Base-by-base conservation (phyloP, 2,888 invertebrate species). In the Hydraecia micacea region DNA sequence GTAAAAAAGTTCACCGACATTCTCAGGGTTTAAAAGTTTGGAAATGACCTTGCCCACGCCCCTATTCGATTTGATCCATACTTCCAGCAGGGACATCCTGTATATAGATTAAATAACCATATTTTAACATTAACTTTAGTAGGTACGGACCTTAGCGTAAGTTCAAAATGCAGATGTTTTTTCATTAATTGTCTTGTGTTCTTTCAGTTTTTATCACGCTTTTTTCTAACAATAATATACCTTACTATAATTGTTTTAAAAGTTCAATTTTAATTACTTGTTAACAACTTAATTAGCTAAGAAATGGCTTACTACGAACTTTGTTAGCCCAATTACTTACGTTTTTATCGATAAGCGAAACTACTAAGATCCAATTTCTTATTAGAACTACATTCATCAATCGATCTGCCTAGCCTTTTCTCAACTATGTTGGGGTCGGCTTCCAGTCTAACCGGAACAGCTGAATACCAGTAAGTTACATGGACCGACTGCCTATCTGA, bases 311-410 rank as follows among this genome's bases (percentile, higher is more conserved):
- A 42, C 13, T 42, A 21, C 2, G 13, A 58, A 49, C 21, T 42
- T 25, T 36, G 25, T n/a, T 13, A 32, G 9, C 36, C 25, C 42
- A 52, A 73, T 68, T 55, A 58, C 3, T 68, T 55, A 58, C 3
- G 11, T 73, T 66, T 77, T 62, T 77, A 42, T n/a, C 39, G 18
- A 9, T 42, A 52, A 58, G 7, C 21, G 52, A 68, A 52, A 72
- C 68, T 52, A 42, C 15, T 39, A 71, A 21, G 49, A 62, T 60
- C 25, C 25, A 60, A 49, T 72, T 63, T 70, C 70, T 65, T 65
- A 42, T 42, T 25, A 73, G 68, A 63, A 52, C n/a, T 52, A 18
- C 8, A 36, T 36, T 36, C 6, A 36, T 36, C 25, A 32, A 32
- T 25, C 15, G 32, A 32, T 25, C 5, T 8, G 1, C 15, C 15